These are phyloP conservation scores for Drosophila ambigua DNA, from an alignment of 1,140 invertebrate species.

Conservation along the genomic window DNA sequence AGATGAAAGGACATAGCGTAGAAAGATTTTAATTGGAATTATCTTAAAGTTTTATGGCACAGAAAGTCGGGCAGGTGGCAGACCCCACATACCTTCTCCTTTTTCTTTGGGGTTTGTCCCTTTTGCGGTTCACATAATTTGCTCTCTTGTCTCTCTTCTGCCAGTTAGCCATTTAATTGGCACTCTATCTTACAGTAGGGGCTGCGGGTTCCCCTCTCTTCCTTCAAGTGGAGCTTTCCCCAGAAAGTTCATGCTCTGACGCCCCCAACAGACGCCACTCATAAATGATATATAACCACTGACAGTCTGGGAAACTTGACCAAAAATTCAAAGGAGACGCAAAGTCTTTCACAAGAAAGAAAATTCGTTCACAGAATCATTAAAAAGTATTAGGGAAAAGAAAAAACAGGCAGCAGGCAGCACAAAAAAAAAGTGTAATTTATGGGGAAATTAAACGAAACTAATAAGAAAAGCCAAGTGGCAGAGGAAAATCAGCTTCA, in stretches of 20 bases:
- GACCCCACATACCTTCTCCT: background rate
- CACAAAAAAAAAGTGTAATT: conserved; percentile 63
- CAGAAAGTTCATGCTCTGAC: conserved; percentile 45
- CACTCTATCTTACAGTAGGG: conserved; percentile 3
- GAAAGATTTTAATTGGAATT: conserved; percentile 45
- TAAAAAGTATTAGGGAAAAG: conserved; percentile 70
- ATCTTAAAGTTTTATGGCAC: conserved; percentile 4
- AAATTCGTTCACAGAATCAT: conserved; percentile 63
- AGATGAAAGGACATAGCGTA: background rate
- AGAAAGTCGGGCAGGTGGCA: conserved; percentile 12
- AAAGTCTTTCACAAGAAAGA: conserved; percentile 21
- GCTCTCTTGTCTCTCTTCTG: conserved; percentile 19
- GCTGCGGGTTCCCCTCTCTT: background rate
- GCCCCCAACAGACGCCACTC: conserved; percentile 28
- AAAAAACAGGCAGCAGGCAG: conserved; percentile 8
- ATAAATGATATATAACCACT: conserved; percentile 53
- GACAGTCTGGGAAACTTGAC: conserved; percentile 24
- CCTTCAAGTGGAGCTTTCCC: conserved; percentile 21
- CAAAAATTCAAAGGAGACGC: conserved; percentile 29
- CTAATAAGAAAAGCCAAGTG: conserved; percentile 74
- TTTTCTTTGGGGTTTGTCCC: conserved; percentile 7
- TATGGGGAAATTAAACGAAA: conserved; percentile 80
- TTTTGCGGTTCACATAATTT: conserved; percentile 41
- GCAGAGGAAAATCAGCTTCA: background rate
- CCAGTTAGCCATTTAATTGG: conserved; percentile 44